These are phyloP conservation scores for Casuarius casuarius DNA, from an alignment of 2,113 vertebrate genomes.

Conservation along the genomic window DNA sequence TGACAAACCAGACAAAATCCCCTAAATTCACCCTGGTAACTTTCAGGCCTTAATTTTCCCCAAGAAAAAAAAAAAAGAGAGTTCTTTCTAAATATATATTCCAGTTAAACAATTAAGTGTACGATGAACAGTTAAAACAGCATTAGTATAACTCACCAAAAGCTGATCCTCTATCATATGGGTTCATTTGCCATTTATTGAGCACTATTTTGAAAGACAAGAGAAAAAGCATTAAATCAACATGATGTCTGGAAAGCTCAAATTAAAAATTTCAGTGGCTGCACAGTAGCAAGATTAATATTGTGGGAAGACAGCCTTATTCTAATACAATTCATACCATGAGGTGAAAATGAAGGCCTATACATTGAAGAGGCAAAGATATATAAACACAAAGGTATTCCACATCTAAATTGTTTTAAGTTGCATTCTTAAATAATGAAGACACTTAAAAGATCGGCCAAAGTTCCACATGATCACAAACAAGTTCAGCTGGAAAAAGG, in stretches of 20 bases:
- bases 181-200: conserved; percentile 99
- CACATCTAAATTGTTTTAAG: background rate
- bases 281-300: background rate
- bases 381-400: background rate
- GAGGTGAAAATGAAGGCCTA: background rate
- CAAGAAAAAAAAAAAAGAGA: no score
- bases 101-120: background rate
- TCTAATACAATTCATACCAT: rapidly evolving
- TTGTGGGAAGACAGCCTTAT: background rate
- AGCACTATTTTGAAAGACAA: conserved; percentile 81
- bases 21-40: background rate
- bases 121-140: background rate
- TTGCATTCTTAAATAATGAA: background rate
- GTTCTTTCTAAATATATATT: background rate
- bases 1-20: background rate
- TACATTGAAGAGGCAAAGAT: background rate
- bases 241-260: background rate
- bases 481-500: background rate
- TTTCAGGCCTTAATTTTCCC: background rate
- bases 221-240: background rate
- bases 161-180: conserved; percentile 93
- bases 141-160: conserved; percentile 86
- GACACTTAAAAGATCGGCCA: background rate
- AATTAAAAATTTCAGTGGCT: background rate
- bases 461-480: background rate